Percentiles rank a stretch among this genome's conserved stretches.
Conservation (phyloP, 2,113 vertebrate genomes). For the Pogonocichla stellata region DNA sequence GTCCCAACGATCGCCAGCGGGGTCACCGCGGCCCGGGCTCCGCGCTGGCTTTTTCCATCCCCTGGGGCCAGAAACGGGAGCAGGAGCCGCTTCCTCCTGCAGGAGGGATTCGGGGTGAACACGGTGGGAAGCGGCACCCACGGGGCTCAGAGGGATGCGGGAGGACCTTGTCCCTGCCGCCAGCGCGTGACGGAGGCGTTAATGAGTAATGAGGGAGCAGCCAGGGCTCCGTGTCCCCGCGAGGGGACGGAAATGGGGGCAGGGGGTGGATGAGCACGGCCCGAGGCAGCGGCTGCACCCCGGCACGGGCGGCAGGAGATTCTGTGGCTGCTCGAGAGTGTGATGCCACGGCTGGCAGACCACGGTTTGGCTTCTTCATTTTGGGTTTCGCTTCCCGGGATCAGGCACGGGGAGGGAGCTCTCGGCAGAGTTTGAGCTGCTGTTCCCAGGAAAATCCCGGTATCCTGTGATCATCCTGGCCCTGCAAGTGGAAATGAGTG, state of each 20-base stretch:
- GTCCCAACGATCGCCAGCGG: not conserved
- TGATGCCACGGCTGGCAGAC: accelerated
- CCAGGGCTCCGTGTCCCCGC: not conserved
- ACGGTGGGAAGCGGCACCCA: not conserved
- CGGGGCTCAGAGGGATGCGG: accelerated
- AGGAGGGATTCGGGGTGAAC: accelerated
- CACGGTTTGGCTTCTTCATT: accelerated
- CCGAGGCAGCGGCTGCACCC: accelerated
- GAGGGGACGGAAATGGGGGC: not conserved
- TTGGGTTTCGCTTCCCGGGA: not conserved
- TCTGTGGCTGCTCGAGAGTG: accelerated
- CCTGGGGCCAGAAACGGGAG: not conserved
- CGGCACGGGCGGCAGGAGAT: accelerated
- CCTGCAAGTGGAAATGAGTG: not conserved
- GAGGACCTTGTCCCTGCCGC: not conserved
- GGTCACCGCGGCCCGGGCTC: not conserved
- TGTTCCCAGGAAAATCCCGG: not conserved
- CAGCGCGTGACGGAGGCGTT: accelerated
- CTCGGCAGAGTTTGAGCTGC: not conserved
- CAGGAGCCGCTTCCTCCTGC: accelerated
- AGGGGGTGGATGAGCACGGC: not conserved
- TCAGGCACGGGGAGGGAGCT: accelerated
- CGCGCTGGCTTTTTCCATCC: not conserved
- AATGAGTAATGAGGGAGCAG: slow-evolving; percentile 32
- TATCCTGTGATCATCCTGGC: not conserved